Conservation (phyloP, 1,140 invertebrate genomes). For the Drosophila kohkoa region DNA sequence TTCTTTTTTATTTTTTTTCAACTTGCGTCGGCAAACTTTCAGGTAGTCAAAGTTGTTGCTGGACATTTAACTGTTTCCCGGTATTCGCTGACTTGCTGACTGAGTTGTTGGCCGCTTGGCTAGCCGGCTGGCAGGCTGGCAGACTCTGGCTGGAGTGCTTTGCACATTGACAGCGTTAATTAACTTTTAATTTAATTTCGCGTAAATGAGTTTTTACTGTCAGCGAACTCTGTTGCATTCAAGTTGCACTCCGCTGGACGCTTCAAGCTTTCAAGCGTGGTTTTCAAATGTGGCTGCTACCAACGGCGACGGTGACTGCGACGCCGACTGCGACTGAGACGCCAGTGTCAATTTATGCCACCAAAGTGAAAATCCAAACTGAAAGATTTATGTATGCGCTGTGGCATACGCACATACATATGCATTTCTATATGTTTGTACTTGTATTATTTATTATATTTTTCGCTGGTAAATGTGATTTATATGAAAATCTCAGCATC, state of each 20-base stretch:
- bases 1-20: constrained; percentile 42
- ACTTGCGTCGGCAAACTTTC: constrained; percentile 70
- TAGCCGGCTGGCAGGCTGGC: not conserved
- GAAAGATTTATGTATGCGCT: constrained; percentile 75
- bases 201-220: constrained; percentile 83
- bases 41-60: constrained; percentile 13
- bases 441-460: constrained; percentile 74
- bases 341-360: constrained; percentile 82
- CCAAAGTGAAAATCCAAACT: constrained; percentile 82
- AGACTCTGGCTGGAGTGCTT: constrained; percentile 64
- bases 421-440: constrained; percentile 12
- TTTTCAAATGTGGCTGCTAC: constrained; percentile 35
- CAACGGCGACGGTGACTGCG: too few species aligned
- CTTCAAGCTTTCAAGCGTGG: constrained; percentile 76
- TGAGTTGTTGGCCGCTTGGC: constrained; percentile 14
- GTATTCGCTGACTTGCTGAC: too few species aligned
- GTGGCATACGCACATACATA: constrained; percentile 15
- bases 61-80: too few species aligned
- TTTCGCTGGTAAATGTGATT: constrained; percentile 73
- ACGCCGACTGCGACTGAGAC: constrained; percentile 35
- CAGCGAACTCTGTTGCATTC: constrained; percentile 72
- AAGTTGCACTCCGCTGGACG: constrained; percentile 47
- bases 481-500: constrained; percentile 73
- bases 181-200: constrained; percentile 84
- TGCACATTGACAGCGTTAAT: constrained; percentile 83